Evolutionary conservation across 2,888 invertebrate genomes (phyloP).

Genomic region (Drosophila emarginata): DNA sequence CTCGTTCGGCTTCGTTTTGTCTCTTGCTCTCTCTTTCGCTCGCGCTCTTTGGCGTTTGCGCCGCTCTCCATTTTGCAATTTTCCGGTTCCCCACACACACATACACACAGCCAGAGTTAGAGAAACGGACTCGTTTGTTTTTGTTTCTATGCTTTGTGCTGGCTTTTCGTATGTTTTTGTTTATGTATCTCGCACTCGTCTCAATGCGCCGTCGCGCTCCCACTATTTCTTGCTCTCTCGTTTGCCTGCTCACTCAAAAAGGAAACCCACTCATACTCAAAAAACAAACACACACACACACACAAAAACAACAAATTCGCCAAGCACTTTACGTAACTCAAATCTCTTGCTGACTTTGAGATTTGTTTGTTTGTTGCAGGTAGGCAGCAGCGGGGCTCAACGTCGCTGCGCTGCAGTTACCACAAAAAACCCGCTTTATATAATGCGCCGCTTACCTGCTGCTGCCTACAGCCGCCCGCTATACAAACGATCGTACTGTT

Average conservation of each 20-base stretch:
- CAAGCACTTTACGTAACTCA: slow-evolving; percentile 64
- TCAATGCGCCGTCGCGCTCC: slow-evolving; percentile 42
- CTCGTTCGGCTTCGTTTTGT: slow-evolving; percentile 34
- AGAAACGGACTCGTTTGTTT: slow-evolving; percentile 61
- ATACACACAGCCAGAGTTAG: slow-evolving; percentile 20
- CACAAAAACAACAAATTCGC: neutral
- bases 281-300: neutral
- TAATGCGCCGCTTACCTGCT: slow-evolving; percentile 60
- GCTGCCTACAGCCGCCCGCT: slow-evolving; percentile 23
- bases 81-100: slow-evolving; percentile 50
- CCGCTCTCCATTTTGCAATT: slow-evolving; percentile 54
- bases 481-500: slow-evolving; percentile 54
- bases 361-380: slow-evolving; percentile 39
- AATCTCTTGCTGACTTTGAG: slow-evolving; percentile 24
- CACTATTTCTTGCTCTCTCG: slow-evolving; percentile 32
- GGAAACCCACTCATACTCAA: slow-evolving; percentile 44
- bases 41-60: slow-evolving; percentile 40
- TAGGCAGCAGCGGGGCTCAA: slow-evolving; percentile 12
- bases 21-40: slow-evolving; percentile 19
- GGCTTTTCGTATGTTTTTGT: slow-evolving; percentile 73
- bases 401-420: slow-evolving; percentile 10
- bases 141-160: slow-evolving; percentile 75
- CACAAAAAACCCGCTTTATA: slow-evolving; percentile 55
- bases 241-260: slow-evolving; percentile 20
- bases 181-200: slow-evolving; percentile 63